Evolutionary conservation across 23 tunicate genomes (phyloP), one percentile per base, ranked within the genome.

Genomic region (Halocynthia aurantium): DNA sequence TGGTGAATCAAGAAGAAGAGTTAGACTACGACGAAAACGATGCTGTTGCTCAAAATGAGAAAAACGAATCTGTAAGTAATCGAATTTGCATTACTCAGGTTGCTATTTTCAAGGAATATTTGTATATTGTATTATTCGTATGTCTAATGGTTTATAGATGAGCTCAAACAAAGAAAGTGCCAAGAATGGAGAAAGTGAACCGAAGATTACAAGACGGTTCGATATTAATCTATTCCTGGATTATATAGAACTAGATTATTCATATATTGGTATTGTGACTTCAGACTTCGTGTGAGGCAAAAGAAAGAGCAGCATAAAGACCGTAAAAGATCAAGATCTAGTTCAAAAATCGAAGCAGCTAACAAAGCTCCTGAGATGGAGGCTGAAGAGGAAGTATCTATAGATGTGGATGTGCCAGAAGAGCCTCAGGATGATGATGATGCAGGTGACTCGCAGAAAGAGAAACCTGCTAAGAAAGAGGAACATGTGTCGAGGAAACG

Each of bases 11-110:
- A 54, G 88, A 79, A 62, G 88, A 84, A 52, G 88, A 84, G 69
- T 69, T 84, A 76, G 88, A 84, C 70, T 84, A 84, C 62, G 88
- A 84, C 68, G 88, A 84, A 50, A 72, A 55, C 7, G 88, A 77
- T 7, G 75, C 6, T 7, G 18, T 53, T 12, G 17, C 57, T 12
- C 78, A 53, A 51, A 64, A 74, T 7, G 56, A 74, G 31, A 17
- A 62, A 11, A 64, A 74, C 4, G 78, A 54, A 56, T 19, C 10
- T 19, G 31, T 31, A 31, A 31, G 44, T 1, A 31, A 31, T 31
- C 44, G 2, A 31, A 31, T 31, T 31, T 31, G 44, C 44, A 31
- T 31, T 31, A 0, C 44, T 31, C 44, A 31, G 44, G 44, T 31
- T 31, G 44, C n/a, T n/a, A 31, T 31, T 31, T 31, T 31, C 2